Conservation (phyloP, 2,888 invertebrate species). For the Cheilosia vernalis region DNA sequence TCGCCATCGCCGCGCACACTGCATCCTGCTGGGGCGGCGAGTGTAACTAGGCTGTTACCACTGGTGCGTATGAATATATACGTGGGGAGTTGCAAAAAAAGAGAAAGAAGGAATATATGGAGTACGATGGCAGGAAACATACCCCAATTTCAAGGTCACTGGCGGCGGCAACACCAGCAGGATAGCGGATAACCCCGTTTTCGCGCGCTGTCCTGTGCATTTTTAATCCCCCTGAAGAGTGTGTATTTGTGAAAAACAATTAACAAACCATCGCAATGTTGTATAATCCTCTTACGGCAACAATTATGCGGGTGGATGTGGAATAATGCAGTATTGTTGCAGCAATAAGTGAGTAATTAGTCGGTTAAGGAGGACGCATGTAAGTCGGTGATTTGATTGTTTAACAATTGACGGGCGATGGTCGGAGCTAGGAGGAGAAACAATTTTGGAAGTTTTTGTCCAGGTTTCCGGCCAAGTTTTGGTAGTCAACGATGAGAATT, state of each 20-base stretch:
- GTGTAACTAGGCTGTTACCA: slow-evolving; percentile 13
- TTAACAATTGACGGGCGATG: not conserved
- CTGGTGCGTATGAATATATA: no score
- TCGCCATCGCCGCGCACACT: slow-evolving; percentile 58
- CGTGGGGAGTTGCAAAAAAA: slow-evolving; percentile 40
- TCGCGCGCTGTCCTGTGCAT: slow-evolving; percentile 39
- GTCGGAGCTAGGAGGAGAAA: not conserved
- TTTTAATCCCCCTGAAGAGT: slow-evolving; percentile 34
- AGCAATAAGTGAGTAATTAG: slow-evolving; percentile 45
- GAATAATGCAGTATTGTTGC: slow-evolving; percentile 18
- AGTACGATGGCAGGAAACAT: slow-evolving; percentile 2
- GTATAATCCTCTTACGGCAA: slow-evolving; percentile 59
- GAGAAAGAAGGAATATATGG: not conserved
- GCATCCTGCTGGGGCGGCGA: slow-evolving; percentile 48
- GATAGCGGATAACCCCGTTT: slow-evolving; percentile 34
- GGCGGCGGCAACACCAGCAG: not conserved
- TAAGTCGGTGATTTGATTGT: not conserved
- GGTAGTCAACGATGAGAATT: no score
- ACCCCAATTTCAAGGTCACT: slow-evolving; percentile 65
- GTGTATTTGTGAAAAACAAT: slow-evolving; percentile 51
- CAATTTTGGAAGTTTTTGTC: no score
- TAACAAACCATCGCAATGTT: slow-evolving; percentile 61
- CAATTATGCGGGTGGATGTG: slow-evolving; percentile 3
- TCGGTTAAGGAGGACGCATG: not conserved
- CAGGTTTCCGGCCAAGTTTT: no score